Percentiles rank a stretch among this genome's conserved stretches.
phyloP scores from a whole-genome alignment of 2,888 invertebrate genomes.

The Agapostemon virescens region DNA sequence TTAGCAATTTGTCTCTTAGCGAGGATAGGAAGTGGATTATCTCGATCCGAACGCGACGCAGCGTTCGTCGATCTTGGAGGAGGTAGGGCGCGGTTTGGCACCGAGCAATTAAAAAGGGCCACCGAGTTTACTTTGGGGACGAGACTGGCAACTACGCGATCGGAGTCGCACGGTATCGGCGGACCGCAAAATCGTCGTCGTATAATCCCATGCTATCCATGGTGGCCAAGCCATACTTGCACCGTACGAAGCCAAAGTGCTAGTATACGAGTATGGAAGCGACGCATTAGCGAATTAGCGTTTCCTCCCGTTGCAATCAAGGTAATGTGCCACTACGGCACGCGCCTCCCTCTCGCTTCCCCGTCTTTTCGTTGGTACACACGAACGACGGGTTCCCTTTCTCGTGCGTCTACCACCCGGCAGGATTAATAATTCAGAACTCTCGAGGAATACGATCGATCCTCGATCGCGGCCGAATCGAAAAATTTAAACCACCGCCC shows the following conservation, averaged over 20 bases:
- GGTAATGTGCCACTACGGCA: constrained; percentile 73
- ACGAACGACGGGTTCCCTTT: constrained; percentile 52
- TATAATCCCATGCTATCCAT: constrained; percentile 68
- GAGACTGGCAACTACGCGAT: constrained; percentile 24
- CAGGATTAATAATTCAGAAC: constrained; percentile 72
- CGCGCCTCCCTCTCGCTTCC: constrained; percentile 41
- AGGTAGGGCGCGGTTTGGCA: too few species aligned
- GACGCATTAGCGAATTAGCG: constrained; percentile 78
- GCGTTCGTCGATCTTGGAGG: background rate
- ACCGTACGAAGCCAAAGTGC: constrained; percentile 60
- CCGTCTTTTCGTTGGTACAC: constrained; percentile 28
- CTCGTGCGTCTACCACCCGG: constrained; percentile 43
- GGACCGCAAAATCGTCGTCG: constrained; percentile 51
- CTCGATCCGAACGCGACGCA: background rate
- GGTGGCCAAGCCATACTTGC: constrained; percentile 48
- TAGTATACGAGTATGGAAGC: constrained; percentile 63
- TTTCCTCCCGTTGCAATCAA: constrained; percentile 77
- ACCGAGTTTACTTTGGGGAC: background rate
- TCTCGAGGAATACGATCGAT: constrained; percentile 42
- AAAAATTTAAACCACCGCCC: background rate
- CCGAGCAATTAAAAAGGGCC: background rate
- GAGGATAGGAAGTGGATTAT: background rate
- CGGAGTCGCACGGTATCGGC: constrained; percentile 35
- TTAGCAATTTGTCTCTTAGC: background rate
- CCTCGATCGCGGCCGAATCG: constrained; percentile 45